Evolutionary conservation across 2,797 vertebrate genomes (phyloP), one percentile per base, ranked within the genome.

Genomic region (Poliocrania exsul): DNA sequence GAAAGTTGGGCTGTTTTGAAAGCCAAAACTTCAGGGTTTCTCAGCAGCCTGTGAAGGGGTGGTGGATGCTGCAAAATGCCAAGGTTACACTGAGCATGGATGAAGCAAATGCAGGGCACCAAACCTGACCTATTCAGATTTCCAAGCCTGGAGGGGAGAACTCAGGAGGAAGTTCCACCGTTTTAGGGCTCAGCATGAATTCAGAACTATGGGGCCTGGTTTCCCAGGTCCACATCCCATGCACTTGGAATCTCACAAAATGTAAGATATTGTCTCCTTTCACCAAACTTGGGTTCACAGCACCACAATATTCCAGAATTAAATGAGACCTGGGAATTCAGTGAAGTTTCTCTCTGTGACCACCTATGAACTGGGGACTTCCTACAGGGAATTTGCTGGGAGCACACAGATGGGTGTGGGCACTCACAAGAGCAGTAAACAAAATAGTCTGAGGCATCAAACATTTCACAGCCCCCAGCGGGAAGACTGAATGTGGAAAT

Each of bases 361-460:
- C 53, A 66, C 57, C 44, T 26, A 58, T 2, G 3, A 78, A 31
- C 16, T 26, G 18, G 40, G 0, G 1, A 16, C 25, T 16, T 67
- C 69, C 73, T 77, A 9, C 24, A 51, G 31, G 33, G 51, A 47
- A 35, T 44, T 46, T 35, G 21, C 58, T 5, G 2, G 37, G 40
- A 73, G 51, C 14, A 31, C 1, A 1, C 1, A 13, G 79, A 81
- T 49, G 64, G 20, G 23, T 53, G 44, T 53, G 40, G 49, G 56
- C 44, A 74, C 35, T 90, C 60, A 3, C 2, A 57, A 67, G n/a
- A 49, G 70, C 56, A 49, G 18, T 8, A 60, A 88, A 71, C 46
- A 74, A 86, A 78, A 71, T 16, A 51, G 79, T 56, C 33, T 12
- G 29, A 81, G 44, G 56, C 28, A 57, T 60, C 37, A 47, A 62